Conservation (phyloP, 2,888 invertebrate species). For the Lepas anatifera region DNA sequence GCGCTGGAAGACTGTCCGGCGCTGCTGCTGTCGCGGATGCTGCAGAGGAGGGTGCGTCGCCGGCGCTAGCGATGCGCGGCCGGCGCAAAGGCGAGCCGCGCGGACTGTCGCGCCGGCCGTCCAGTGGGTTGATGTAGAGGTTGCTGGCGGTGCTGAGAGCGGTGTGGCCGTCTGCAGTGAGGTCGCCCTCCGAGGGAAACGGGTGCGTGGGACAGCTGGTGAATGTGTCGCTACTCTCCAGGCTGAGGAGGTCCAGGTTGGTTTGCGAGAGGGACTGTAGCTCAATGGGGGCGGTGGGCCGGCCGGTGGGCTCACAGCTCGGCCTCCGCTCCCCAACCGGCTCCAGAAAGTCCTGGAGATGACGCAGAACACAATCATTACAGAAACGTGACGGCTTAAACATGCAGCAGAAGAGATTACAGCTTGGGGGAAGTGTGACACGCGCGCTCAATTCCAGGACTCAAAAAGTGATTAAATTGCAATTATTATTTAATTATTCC, state of each 20-base stretch:
- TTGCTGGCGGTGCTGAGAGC: too few relatives aligned
- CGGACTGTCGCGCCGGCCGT: constrained; percentile 21
- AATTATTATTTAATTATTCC: too few relatives aligned
- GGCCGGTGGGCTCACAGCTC: constrained; percentile 34
- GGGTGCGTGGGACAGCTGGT: constrained; percentile 94
- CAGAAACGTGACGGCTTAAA: too few relatives aligned
- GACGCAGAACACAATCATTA: too few relatives aligned
- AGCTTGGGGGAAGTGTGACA: too few relatives aligned
- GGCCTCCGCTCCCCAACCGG: constrained; percentile 40
- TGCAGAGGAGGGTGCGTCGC: background rate
- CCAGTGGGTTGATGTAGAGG: constrained; percentile 33
- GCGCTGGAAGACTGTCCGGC: too few relatives aligned
- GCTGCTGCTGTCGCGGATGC: too few relatives aligned
- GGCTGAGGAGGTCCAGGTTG: constrained; percentile 36
- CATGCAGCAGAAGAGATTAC: too few relatives aligned
- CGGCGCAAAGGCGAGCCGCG: background rate
- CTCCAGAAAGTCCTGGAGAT: constrained; percentile 44
- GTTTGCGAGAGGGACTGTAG: constrained; percentile 20
- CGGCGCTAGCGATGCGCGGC: constrained; percentile 4
- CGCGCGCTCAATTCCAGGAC: too few relatives aligned
- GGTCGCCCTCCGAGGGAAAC: constrained; percentile 51
- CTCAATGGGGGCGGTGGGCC: constrained; percentile 22
- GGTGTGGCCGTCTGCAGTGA: constrained; percentile 25
- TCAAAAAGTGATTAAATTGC: too few relatives aligned
- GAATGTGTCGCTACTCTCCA: constrained; percentile 80